phyloP scores from a whole-genome alignment of 2,113 vertebrate species.

The Eptesicus fuscus region DNA sequence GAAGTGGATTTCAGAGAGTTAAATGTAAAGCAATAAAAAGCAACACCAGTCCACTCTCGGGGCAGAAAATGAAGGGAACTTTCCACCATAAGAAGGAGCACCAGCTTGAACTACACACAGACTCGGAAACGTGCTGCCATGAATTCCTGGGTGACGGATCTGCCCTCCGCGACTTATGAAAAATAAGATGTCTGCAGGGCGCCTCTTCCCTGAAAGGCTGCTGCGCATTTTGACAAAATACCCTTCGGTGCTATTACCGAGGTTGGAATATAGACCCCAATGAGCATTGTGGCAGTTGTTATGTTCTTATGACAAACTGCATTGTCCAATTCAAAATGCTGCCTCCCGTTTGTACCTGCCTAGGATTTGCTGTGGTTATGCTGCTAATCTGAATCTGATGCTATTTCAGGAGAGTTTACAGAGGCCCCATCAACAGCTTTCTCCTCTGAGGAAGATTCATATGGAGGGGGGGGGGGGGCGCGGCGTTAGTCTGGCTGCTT shows the following conservation, averaged over 20 bases:
- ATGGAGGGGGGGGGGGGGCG: background rate
- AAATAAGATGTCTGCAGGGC: background rate
- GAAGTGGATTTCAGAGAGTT: background rate
- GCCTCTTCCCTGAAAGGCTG: background rate
- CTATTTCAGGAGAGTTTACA: background rate
- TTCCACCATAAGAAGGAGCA: background rate
- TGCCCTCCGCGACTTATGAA: background rate
- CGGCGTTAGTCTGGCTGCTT: background rate
- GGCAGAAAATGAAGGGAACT: background rate
- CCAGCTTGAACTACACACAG: background rate
- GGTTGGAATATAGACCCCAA: background rate
- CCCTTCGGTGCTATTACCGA: background rate
- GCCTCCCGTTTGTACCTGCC: background rate
- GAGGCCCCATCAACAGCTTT: background rate
- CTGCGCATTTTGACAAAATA: background rate
- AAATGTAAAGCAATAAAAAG: background rate
- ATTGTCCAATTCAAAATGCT: background rate
- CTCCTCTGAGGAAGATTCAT: background rate
- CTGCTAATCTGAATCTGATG: slow-evolving; percentile 15
- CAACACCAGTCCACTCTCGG: background rate
- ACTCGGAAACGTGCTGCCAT: background rate
- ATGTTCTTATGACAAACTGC: background rate
- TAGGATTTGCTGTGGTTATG: background rate
- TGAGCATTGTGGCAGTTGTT: background rate
- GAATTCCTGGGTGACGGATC: slow-evolving; percentile 34